phyloP scores from a whole-genome alignment of 2,888 invertebrate genomes.

The Miltochrista miniata region DNA sequence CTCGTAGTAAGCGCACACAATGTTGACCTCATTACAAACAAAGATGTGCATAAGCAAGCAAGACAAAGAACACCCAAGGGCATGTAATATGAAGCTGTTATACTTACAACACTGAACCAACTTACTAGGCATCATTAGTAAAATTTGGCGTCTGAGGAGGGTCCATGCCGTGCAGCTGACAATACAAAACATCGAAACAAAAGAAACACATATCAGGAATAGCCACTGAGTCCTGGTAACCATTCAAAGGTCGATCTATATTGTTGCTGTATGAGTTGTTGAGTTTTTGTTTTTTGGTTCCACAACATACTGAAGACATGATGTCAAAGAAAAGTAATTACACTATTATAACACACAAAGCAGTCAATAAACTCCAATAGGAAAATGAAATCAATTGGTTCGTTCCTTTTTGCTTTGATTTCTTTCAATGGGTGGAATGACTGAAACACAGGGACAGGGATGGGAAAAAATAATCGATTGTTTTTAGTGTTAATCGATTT shows the following conservation, averaged over 20 bases:
- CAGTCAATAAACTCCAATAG: constrained; percentile 48
- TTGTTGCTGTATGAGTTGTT: constrained; percentile 86
- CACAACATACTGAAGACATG: constrained; percentile 96
- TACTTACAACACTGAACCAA: constrained; percentile 46
- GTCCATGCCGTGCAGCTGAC: constrained; percentile 96
- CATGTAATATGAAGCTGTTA: constrained; percentile 12
- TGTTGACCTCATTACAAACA: constrained; percentile 54
- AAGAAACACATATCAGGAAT: constrained; percentile 99
- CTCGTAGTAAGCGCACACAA: neutral
- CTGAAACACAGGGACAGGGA: too few relatives aligned
- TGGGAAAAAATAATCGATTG: too few relatives aligned
- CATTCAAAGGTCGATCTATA: constrained; percentile 84
- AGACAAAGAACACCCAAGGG: constrained; percentile 43
- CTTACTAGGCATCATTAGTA: constrained; percentile 98
- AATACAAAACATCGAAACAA: constrained; percentile 99
- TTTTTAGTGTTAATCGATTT: too few relatives aligned
- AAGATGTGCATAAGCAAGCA: constrained; percentile 45
- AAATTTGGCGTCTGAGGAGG: constrained; percentile 96
- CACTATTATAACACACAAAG: constrained; percentile 42
- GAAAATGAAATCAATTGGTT: constrained; percentile 51
- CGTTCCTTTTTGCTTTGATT: constrained; percentile 34
- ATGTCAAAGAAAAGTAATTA: constrained; percentile 48
- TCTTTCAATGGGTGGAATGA: constrained; percentile 23
- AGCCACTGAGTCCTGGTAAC: constrained; percentile 86
- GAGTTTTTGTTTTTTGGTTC: constrained; percentile 95